phyloP scores from a whole-genome alignment of 2,888 invertebrate species.

The Corbicula japonica region DNA sequence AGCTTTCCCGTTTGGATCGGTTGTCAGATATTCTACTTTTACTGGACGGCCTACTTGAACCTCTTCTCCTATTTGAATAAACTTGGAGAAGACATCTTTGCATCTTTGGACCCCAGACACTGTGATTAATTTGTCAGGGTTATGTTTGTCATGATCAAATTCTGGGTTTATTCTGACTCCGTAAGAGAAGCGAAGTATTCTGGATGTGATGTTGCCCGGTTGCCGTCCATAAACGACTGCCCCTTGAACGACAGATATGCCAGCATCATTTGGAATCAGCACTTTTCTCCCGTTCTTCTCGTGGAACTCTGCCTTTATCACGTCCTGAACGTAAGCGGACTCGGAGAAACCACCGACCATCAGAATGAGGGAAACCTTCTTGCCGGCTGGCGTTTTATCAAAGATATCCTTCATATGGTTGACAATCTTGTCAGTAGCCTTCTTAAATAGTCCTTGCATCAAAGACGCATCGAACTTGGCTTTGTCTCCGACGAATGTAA shows the following conservation, averaged over 20 bases:
- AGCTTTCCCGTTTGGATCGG: slow-evolving; percentile 13
- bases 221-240: slow-evolving; percentile 61
- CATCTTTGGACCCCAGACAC: slow-evolving; percentile 41
- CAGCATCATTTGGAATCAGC: slow-evolving; percentile 63
- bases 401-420: slow-evolving; percentile 54
- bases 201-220: slow-evolving; percentile 55
- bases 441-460: slow-evolving; percentile 42
- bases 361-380: slow-evolving; percentile 52
- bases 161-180: slow-evolving; percentile 40
- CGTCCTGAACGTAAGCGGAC: slow-evolving; percentile 58
- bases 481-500: slow-evolving; percentile 54
- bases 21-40: slow-evolving; percentile 32
- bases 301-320: slow-evolving; percentile 55
- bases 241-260: slow-evolving; percentile 62
- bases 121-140: not conserved
- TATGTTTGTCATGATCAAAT: slow-evolving; percentile 43
- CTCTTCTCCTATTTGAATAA: slow-evolving; percentile 46
- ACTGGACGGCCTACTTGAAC: slow-evolving; percentile 34
- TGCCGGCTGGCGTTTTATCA: slow-evolving; percentile 32
- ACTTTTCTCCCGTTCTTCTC: slow-evolving; percentile 44
- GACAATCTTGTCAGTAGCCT: slow-evolving; percentile 58
- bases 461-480: slow-evolving; percentile 45
- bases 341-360: slow-evolving; percentile 67
- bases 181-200: slow-evolving; percentile 57
- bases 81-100: slow-evolving; percentile 41